Evolutionary conservation across 30 jellyfish, hydroid and myxozoan genomes (phyloP).

Genomic region (Hydractinia symbiolongicarpus): DNA sequence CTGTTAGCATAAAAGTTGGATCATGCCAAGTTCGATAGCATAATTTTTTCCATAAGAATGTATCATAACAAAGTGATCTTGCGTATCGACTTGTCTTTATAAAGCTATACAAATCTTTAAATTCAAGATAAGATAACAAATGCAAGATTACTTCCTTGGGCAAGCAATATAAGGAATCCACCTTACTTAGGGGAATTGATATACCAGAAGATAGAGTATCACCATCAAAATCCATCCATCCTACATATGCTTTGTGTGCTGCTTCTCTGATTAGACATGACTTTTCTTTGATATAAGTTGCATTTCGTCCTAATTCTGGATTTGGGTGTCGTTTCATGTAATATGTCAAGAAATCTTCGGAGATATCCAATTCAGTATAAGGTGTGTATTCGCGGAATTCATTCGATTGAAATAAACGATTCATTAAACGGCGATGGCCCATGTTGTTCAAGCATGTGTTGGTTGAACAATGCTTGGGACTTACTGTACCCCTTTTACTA

Average conservation of each 20-base stretch:
- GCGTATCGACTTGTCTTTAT: constrained; percentile 9
- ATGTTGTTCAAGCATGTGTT: constrained; percentile 7
- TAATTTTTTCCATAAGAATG: constrained; percentile 25
- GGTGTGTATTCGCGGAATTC: constrained; percentile 22
- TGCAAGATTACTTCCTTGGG: constrained; percentile 15
- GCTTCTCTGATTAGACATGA: constrained; percentile 2
- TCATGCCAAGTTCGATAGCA: constrained; percentile 26
- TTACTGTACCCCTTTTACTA: not conserved
- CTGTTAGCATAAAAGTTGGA: constrained; percentile 8
- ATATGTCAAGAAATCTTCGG: not conserved
- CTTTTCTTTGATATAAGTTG: not conserved
- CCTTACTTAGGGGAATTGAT: not conserved
- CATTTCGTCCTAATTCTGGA: constrained; percentile 3
- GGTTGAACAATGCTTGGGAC: not conserved
- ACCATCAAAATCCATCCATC: not conserved
- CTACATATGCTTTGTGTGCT: constrained; percentile 7
- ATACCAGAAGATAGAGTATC: too few species aligned
- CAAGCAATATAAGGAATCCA: not conserved
- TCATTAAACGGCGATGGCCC: constrained; percentile 3
- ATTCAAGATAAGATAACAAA: not conserved
- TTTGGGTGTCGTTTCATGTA: constrained; percentile 8
- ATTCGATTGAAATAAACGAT: constrained; percentile 8
- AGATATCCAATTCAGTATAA: not conserved
- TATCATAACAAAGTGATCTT: constrained; percentile 10
- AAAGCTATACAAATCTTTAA: constrained; percentile 3